A percentile compares a stretch with the other conserved stretches of the same genome.
phyloP scores from a whole-genome alignment of 64 coral and sea anemone genomes.

The Hydrozoanthus tunicans region DNA sequence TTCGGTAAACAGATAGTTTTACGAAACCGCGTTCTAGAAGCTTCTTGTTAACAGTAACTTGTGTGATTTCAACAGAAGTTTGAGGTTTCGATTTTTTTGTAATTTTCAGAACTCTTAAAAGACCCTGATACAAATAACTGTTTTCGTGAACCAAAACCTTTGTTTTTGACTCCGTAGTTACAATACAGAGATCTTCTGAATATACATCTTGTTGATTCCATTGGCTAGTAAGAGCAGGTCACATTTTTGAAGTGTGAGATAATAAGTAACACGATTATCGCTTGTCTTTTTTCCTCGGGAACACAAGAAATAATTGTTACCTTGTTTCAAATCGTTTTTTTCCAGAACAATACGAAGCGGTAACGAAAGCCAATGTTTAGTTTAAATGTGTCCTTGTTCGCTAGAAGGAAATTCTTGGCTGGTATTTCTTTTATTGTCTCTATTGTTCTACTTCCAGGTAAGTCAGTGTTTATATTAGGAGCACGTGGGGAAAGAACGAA shows the following conservation, averaged over 20 bases:
- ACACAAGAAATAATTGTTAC: neutral
- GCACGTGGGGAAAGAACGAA: conserved; percentile 17
- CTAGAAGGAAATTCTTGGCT: neutral
- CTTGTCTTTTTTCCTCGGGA: conserved; percentile 8
- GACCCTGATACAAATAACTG: neutral
- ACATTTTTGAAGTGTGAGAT: conserved; percentile 40
- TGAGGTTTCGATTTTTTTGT: neutral
- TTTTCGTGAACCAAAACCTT: conserved; percentile 4
- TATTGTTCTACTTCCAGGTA: conserved; percentile 10
- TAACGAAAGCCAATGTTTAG: neutral
- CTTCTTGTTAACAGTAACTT: too few species aligned
- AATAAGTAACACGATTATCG: neutral
- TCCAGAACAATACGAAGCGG: neutral
- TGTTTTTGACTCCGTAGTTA: neutral
- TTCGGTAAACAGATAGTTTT: too few species aligned
- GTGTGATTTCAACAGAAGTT: neutral
- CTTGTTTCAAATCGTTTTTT: neutral
- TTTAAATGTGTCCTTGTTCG: neutral
- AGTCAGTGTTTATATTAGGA: conserved; percentile 14
- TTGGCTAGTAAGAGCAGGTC: conserved; percentile 27
- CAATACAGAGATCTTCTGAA: neutral
- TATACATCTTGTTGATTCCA: neutral
- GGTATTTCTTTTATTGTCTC: neutral
- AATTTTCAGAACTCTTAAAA: neutral
- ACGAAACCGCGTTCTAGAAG: too few species aligned